Conservation (phyloP, 2,797 vertebrate genomes). For the Sardinella longiceps region DNA sequence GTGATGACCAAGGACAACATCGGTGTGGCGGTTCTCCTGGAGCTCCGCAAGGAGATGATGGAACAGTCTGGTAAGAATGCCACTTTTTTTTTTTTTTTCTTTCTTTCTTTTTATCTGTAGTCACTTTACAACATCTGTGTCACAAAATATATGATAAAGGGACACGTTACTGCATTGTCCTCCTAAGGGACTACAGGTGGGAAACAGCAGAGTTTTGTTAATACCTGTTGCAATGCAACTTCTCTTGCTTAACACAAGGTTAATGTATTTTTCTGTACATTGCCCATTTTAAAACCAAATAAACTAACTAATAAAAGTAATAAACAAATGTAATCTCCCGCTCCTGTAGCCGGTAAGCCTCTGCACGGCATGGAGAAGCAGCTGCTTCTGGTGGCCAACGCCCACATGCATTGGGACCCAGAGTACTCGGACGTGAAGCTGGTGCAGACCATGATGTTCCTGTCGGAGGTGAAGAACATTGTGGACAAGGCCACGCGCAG, state of each 20-base stretch:
- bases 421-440: conserved; percentile 97
- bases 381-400: conserved; percentile 93
- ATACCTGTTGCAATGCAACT: too few species aligned
- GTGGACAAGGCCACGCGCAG: conserved; percentile 95
- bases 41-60: conserved; percentile 93
- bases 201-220: too few species aligned
- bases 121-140: too few species aligned
- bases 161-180: neutral
- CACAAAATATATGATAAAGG: too few species aligned
- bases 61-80: conserved; percentile 72
- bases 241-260: too few species aligned
- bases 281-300: too few species aligned
- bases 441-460: conserved; percentile 99
- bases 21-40: conserved; percentile 91
- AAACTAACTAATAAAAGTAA: too few species aligned
- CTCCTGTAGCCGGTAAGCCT: conserved; percentile 84
- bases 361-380: conserved; percentile 93
- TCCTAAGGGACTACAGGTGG: too few species aligned
- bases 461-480: conserved; percentile 97
- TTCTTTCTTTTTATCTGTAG: neutral
- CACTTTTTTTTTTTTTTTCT: neutral
- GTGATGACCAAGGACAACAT: conserved; percentile 99
- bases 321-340: neutral
- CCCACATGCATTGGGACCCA: conserved; percentile 99
- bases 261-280: too few species aligned